Percentiles rank a stretch among this genome's conserved stretches.
These are phyloP conservation scores for Tetramorium alpestre DNA, from an alignment of 1,140 invertebrate genomes.

Conservation along the genomic window DNA sequence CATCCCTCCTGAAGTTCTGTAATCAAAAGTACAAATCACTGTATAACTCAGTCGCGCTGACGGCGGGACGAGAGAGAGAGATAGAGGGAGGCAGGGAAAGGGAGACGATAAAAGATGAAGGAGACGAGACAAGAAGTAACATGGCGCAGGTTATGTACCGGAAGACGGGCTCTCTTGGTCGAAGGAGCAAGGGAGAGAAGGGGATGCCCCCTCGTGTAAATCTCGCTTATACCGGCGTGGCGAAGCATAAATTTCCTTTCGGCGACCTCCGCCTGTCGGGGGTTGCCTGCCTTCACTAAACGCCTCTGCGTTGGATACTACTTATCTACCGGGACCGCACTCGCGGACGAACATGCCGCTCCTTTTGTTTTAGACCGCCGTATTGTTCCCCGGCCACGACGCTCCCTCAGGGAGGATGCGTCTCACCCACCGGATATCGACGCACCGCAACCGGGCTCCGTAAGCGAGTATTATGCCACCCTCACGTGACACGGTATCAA, in stretches of 20 bases:
- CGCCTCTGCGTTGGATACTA: slow-evolving; percentile 61
- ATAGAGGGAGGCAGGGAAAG: slow-evolving; percentile 5
- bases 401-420: slow-evolving; percentile 9
- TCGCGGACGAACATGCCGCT: slow-evolving; percentile 43
- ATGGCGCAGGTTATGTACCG: slow-evolving; percentile 53
- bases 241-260: slow-evolving; percentile 73
- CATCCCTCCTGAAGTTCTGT: slow-evolving; percentile 54
- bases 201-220: slow-evolving; percentile 48
- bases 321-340: slow-evolving; percentile 67
- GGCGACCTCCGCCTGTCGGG: slow-evolving; percentile 28
- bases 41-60: slow-evolving; percentile 43
- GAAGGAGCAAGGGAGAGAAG: not conserved
- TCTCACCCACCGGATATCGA: slow-evolving; percentile 60
- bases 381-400: slow-evolving; percentile 60
- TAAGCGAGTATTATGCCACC: slow-evolving; percentile 17
- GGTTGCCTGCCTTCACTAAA: slow-evolving; percentile 9
- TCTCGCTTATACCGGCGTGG: slow-evolving; percentile 60
- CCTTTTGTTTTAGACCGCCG: slow-evolving; percentile 68
- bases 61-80: slow-evolving; percentile 21
- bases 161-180: slow-evolving; percentile 44
- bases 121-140: slow-evolving; percentile 53
- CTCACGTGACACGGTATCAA: not conserved
- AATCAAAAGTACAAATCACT: slow-evolving; percentile 66
- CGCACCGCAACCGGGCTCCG: slow-evolving; percentile 27
- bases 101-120: slow-evolving; percentile 67